Percentiles rank a stretch among this genome's conserved stretches.
Evolutionary conservation across 2,888 invertebrate genomes (phyloP).

Genomic region (Corbicula japonica): DNA sequence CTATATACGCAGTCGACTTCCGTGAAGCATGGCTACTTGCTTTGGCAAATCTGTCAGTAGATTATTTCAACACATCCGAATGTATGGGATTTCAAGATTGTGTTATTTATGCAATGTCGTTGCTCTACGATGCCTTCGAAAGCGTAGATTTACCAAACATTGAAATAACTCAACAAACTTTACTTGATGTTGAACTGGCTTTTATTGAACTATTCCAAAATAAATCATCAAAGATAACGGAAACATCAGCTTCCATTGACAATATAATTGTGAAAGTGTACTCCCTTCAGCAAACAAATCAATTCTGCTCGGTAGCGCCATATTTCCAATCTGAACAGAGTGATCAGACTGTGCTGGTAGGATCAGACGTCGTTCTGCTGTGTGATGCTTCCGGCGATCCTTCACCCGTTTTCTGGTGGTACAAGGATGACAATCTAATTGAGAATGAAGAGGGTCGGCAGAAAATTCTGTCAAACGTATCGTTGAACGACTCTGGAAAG

Average conservation of each 20-base stretch:
- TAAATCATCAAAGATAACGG: constrained; percentile 4
- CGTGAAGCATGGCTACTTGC: constrained; percentile 35
- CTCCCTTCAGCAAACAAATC: constrained; percentile 2
- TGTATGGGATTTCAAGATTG: constrained; percentile 47
- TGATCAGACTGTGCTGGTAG: constrained; percentile 23
- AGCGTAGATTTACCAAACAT: constrained; percentile 36
- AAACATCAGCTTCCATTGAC: constrained; percentile 5
- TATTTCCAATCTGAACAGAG: background rate
- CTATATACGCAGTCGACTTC: constrained; percentile 12
- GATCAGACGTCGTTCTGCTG: background rate
- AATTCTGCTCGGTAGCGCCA: constrained; percentile 49
- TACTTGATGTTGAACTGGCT: constrained; percentile 26
- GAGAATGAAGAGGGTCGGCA: background rate
- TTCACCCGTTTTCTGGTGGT: constrained; percentile 38
- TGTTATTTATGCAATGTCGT: constrained; percentile 25
- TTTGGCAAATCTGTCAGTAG: constrained; percentile 38
- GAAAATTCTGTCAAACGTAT: constrained; percentile 19
- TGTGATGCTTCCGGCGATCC: constrained; percentile 42
- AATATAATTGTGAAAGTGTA: constrained; percentile 6
- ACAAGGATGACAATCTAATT: constrained; percentile 18
- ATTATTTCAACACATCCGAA: constrained; percentile 29
- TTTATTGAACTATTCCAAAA: constrained; percentile 36
- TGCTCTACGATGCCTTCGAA: constrained; percentile 34
- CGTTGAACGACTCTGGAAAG: constrained; percentile 8
- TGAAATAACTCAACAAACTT: background rate